Evolutionary conservation across 2,888 invertebrate species (phyloP), one percentile per base, ranked within the genome.

Genomic region (Cyclophora punctaria): DNA sequence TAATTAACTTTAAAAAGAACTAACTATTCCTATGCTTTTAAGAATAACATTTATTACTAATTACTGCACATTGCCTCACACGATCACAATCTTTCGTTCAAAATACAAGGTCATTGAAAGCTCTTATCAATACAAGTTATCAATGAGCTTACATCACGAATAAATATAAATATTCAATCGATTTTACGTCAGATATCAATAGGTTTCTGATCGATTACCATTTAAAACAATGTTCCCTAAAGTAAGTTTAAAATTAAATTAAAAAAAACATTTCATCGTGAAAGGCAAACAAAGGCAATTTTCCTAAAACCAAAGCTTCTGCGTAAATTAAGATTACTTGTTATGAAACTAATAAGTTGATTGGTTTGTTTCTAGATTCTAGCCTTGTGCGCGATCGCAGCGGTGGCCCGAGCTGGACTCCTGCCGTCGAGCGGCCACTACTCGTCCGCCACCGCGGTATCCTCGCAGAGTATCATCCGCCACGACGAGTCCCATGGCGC

Each of bases 401-500:
- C 72, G 2, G 70, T 68, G 43, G 56, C 67, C 43, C 69, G 68
- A 52, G 75, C 74, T 5, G 74, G 74, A 49, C 68, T 75, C 41
- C 57, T 75, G 55, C 20, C 20, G 58, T 74, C 3, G 66, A 64
- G 46, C 69, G 90, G 20, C 37, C 82, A 80, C 64, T 76, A 76
- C 65, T 73, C 76, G 3, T 60, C 73, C 4, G 75, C 76, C 34
- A 70, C 62, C 3, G 79, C 78, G 4, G 77, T 81, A 45, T 83
- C 82, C 45, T 80, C 80, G 33, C 80, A 80, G 59, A 80, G 69
- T 69, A 78, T 82, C 59, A 69, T 81, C 37, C 76, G 83, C 48
- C 78, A 76, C 64, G 82, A 80, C 72, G 78, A 69, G 71, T 76
- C 56, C 64, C 78, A 57, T 46, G 57, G 56, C n/a, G 55, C 60